phyloP scores from a whole-genome alignment of 2,113 vertebrate genomes.

The Myiozetetes cayanensis region DNA sequence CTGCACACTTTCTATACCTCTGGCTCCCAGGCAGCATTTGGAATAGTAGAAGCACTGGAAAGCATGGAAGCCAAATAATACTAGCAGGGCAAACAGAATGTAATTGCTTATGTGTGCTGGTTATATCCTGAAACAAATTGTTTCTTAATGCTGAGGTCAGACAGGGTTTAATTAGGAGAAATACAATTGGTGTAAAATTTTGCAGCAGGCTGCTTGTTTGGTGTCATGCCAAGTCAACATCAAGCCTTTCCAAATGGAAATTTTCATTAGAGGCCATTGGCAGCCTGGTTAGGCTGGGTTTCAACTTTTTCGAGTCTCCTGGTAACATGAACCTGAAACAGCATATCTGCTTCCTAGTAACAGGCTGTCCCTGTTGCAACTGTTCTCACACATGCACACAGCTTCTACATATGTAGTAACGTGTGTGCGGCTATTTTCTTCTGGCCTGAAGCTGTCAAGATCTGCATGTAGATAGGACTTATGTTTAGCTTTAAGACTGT shows the following conservation, averaged over 20 bases:
- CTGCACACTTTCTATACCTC: conserved; percentile 52
- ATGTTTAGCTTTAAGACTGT: neutral
- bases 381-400: conserved; percentile 22
- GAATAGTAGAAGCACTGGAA: conserved; percentile 57
- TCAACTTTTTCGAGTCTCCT: conserved; percentile 72
- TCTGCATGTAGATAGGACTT: neutral
- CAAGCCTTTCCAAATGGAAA: conserved; percentile 82
- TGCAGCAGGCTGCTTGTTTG: conserved; percentile 83
- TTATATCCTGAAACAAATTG: conserved; percentile 93
- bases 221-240: conserved; percentile 84
- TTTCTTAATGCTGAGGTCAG: conserved; percentile 95
- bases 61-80: conserved; percentile 81
- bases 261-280: conserved; percentile 81
- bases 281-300: conserved; percentile 76
- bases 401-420: neutral
- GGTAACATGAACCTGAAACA: conserved; percentile 73
- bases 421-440: neutral
- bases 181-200: conserved; percentile 93
- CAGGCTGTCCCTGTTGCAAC: conserved; percentile 53
- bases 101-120: conserved; percentile 91
- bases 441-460: neutral
- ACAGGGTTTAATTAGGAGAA: conserved; percentile 95
- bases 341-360: conserved; percentile 67
- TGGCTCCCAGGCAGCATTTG: conserved; percentile 38
- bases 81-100: conserved; percentile 88